Base-by-base conservation (phyloP, 2,113 vertebrate genomes). In the Tor tambroides region DNA sequence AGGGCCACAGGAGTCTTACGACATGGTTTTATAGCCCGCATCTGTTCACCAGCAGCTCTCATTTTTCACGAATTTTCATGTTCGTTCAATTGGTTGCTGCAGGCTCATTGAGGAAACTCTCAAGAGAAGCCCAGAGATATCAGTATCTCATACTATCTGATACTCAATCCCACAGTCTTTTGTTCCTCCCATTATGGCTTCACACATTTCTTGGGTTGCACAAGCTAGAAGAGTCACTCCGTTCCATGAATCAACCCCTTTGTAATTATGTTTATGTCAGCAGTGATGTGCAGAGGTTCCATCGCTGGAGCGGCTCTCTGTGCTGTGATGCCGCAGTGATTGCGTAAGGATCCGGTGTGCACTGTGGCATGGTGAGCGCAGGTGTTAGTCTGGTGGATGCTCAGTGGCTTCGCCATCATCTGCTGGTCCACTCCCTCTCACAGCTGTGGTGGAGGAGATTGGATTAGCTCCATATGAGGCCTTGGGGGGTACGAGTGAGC, bases 401-500 rank as follows among this genome's bases (percentile, higher is more conserved):
- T 85, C 79, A 12, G 86, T 71, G 17, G 49, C 72, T 38, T 75
- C 38, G 61, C 79, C 51, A 80, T 88, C 87, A 87, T 80, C 86
- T 83, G 88, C 65, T 78, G 17, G 65, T 75, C 86, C 81, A 72
- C 59, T 85, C 81, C 72, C 63, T 80, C 54, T 74, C 63, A 43
- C 86, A 89, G 83, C 86, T 87, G 86, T 86, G 83, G 61, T 80
- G 51, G 75, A 88, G 76, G 77, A 79, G 87, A 75, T 84, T 90
- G 89, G 78, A 81, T 69, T 67, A 30, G 84, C 69, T 89, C 84
- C 79, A 87, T 17, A 23, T 26, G 54, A 76, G 80, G 41, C 79
- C 86, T 87, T 79, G 79, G 79, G 76, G 75, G 32, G 46, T 38
- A 38, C 12, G 14, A 81, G 79, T 1, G 26, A 74, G 35, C 26